These are phyloP conservation scores for Anthopleura xanthogrammica DNA, from an alignment of 92 coral and sea anemone genomes.

Conservation along the genomic window DNA sequence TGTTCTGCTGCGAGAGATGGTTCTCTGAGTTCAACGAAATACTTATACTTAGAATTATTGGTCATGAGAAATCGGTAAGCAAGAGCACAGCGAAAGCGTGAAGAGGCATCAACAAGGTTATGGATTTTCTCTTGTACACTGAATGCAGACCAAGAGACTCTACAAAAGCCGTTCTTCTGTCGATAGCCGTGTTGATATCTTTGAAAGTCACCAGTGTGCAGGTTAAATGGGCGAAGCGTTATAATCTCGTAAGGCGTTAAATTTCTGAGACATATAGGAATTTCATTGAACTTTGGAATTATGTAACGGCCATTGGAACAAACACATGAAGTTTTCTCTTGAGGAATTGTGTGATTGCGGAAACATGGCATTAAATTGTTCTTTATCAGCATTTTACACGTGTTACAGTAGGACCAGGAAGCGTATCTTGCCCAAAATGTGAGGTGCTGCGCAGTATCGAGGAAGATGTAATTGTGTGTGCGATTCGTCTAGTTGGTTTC, in stretches of 20 bases:
- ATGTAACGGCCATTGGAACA: background rate
- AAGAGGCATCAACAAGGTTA: background rate
- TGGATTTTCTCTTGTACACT: constrained; percentile 21
- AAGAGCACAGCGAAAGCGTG: background rate
- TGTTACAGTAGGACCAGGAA: constrained; percentile 21
- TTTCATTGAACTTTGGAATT: background rate
- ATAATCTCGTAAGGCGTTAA: background rate
- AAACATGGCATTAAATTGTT: background rate
- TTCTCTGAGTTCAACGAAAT: background rate
- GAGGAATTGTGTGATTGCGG: background rate
- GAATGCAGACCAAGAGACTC: background rate
- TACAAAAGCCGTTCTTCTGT: background rate
- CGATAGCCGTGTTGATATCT: background rate
- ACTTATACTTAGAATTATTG: background rate
- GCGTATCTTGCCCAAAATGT: too few species aligned
- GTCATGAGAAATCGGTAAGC: constrained; percentile 20
- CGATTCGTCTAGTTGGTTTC: too few species aligned
- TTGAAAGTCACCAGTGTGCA: too few species aligned
- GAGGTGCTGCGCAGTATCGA: too few species aligned
- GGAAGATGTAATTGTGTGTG: too few species aligned
- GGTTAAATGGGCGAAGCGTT: background rate
- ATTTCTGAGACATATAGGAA: background rate
- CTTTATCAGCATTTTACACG: background rate
- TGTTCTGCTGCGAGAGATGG: background rate
- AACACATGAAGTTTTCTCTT: background rate